Evolutionary conservation across 2,797 vertebrate genomes (phyloP), one percentile per base, ranked within the genome.

Genomic region (Phrynocephalus forsythii): DNA sequence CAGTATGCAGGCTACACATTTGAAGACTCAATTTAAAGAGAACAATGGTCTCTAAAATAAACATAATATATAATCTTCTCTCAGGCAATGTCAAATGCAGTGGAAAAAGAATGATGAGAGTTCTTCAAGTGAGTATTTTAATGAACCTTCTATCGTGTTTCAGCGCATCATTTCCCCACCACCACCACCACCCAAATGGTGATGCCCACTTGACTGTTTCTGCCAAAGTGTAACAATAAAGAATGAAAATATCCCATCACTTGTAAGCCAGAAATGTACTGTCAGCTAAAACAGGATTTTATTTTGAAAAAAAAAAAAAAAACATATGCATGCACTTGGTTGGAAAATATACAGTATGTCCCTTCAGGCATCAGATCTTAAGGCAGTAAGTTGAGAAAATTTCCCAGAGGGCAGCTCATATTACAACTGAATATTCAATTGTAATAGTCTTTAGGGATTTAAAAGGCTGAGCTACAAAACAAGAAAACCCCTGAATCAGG

Each of bases 41-140:
- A 94, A 93, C 91, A 92, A 93, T 88, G 93, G 93, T 83, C 91
- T 92, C 94, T 95, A 96, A 97, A 96, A 96, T 95, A 96, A 97
- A 93, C 79, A 94, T 94, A 95, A 95, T 94, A 93, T 94, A 87
- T 91, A 95, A 92, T 87, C 86, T 69, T 89, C 89, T 95, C 87
- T 94, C 92, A 90, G 84, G 88, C 90, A 93, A 87, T 90, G 93
- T 96, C 96, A 96, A 94, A 94, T 90, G 87, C 91, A 95, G 92
- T 91, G 87, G 87, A 79, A 89, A 94, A 93, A 96, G 92, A 94
- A 71, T 90, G 91, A 95, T 95, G 92, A 95, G 90, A 66, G 22
- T 90, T 95, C 90, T 94, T 92, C 89, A 93, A 93, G 92, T 60
- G 22, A 22, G 86, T 93, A 91, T 95, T 96, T 96, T 96, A 96